Percentiles rank a stretch among this genome's conserved stretches.
Evolutionary conservation across 2,113 vertebrate genomes (phyloP).

Genomic region (Loxodonta africana): DNA sequence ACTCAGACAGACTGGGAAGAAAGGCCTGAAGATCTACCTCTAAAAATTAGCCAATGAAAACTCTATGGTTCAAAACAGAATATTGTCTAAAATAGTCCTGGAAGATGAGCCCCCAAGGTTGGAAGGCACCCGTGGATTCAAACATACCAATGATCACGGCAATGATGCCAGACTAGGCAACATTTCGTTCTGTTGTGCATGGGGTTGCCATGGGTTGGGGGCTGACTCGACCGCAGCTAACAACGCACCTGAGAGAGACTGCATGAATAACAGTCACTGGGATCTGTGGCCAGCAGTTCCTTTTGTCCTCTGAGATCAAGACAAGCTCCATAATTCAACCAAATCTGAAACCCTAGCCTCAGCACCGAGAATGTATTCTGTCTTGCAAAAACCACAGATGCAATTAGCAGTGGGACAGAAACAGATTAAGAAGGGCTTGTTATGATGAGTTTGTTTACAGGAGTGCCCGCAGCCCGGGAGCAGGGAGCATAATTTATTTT

Average conservation of each 20-base stretch:
- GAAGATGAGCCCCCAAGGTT: not conserved
- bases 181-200: not conserved
- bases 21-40: not conserved
- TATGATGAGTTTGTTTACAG: constrained; percentile 37
- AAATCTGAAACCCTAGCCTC: not conserved
- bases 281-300: not conserved
- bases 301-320: not conserved
- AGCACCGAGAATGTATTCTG: not conserved
- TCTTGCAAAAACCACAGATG: not conserved
- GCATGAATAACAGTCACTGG: not conserved
- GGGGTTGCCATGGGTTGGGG: not conserved
- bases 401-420: not conserved
- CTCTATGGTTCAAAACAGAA: not conserved
- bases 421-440: constrained; percentile 3
- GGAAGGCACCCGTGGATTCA: not conserved
- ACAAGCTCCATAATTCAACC: not conserved
- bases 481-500: constrained; percentile 57
- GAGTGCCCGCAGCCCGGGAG: not conserved
- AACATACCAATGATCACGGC: not conserved
- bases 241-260: not conserved
- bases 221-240: not conserved
- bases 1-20: not conserved
- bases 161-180: not conserved
- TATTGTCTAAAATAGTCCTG: not conserved
- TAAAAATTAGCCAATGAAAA: not conserved